phyloP scores from a whole-genome alignment of 1,140 invertebrate genomes.

The Ceratina calcarata region DNA sequence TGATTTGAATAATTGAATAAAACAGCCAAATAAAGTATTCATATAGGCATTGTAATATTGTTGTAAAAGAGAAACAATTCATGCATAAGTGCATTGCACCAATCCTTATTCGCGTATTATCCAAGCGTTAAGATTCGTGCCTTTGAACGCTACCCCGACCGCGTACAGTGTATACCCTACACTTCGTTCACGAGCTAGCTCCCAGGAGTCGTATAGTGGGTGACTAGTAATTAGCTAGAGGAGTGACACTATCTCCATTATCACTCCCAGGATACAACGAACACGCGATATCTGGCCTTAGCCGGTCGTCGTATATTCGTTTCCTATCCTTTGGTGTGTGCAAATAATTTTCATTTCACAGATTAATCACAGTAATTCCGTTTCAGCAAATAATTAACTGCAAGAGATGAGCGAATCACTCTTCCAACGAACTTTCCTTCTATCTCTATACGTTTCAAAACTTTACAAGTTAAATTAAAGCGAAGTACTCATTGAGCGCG shows the following conservation, averaged over 20 bases:
- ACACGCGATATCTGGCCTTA: conserved; percentile 19
- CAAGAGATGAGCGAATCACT: background rate
- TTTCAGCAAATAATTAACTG: conserved; percentile 7
- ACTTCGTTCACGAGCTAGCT: conserved; percentile 10
- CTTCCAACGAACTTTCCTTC: background rate
- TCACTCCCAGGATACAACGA: conserved; percentile 38
- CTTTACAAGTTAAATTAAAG: too few species aligned
- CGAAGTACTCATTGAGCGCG: background rate
- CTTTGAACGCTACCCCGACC: background rate
- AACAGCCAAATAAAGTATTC: background rate
- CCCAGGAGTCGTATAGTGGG: conserved; percentile 47
- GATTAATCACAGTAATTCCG: background rate
- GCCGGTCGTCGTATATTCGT: conserved; percentile 1
- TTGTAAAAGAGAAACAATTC: background rate
- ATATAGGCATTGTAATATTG: background rate
- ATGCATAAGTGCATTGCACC: too few species aligned
- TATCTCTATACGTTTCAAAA: background rate
- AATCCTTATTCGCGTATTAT: conserved; percentile 25
- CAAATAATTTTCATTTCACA: background rate
- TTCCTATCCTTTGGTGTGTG: background rate
- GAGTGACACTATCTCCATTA: conserved; percentile 51
- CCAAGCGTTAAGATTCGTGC: background rate
- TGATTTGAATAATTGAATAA: background rate
- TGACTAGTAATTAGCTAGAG: conserved; percentile 49
- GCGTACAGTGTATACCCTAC: background rate